phyloP scores from a whole-genome alignment of 1,140 invertebrate genomes.

The Catajapyx aquilonaris region DNA sequence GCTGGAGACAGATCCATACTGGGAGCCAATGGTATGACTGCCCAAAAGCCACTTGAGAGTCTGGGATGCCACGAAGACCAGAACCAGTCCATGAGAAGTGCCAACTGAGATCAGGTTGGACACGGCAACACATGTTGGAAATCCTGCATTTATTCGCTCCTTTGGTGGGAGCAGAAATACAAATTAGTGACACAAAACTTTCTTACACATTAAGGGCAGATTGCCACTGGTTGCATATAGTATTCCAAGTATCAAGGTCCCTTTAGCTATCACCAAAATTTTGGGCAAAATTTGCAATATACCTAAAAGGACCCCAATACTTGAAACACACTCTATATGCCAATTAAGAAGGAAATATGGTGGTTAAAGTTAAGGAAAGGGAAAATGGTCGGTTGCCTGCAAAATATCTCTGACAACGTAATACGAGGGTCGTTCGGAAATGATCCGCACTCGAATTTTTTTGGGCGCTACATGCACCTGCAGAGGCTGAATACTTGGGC shows the following conservation, averaged over 20 bases:
- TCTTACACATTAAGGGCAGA: not conserved
- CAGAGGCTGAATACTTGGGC: too few relatives aligned
- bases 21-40: conserved; percentile 34
- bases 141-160: conserved; percentile 73
- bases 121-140: conserved; percentile 60
- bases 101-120: conserved; percentile 65
- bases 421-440: too few relatives aligned
- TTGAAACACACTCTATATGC: not conserved
- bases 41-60: conserved; percentile 59
- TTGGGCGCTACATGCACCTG: too few relatives aligned
- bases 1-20: conserved; percentile 59
- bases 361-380: too few relatives aligned
- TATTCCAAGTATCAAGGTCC: not conserved
- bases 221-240: not conserved
- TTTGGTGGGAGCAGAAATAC: conserved; percentile 19
- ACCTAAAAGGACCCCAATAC: conserved; percentile 1
- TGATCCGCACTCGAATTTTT: too few relatives aligned
- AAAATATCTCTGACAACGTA: too few relatives aligned
- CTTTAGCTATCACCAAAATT: conserved; percentile 1
- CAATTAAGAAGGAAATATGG: not conserved
- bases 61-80: conserved; percentile 71
- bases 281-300: not conserved
- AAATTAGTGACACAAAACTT: not conserved
- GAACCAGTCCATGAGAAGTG: conserved; percentile 74
- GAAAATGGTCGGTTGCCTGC: too few relatives aligned